Evolutionary conservation across 64 coral and sea anemone genomes (phyloP), one percentile per base, ranked within the genome.

Genomic region (Montipora foliosa): DNA sequence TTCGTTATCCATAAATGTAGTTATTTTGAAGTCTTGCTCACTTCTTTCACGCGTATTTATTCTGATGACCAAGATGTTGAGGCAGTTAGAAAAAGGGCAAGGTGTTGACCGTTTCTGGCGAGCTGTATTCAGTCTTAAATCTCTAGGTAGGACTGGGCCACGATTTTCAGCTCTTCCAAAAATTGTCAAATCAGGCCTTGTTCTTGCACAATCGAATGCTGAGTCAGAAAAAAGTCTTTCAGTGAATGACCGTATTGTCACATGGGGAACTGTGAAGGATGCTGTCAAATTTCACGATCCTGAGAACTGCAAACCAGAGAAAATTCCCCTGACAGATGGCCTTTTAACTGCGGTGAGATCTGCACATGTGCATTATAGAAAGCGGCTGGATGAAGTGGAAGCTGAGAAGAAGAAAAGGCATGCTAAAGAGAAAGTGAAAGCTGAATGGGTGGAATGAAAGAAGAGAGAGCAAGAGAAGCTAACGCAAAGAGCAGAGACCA

Each of bases 191-290:
- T 25, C 25, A 25, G 25, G 25, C 0, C 25, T 25, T 25, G 1
- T 25, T 25, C 25, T 25, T 25, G 91, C 47, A 81, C 91, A 93
- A 76, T 51, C 79, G 83, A 93, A 80, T 87, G 91, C 91, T 59
- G 83, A 93, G 78, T 87, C 91, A 19, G 83, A 93, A 93, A 25
- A 1, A 25, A 88, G 91, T 88, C 75, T 74, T 68, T 87, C 83
- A 47, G 83, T 87, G 45, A 87, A 87, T 87, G 66, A 37, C 14
- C 62, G 45, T n/a, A 87, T 71, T 66, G 83, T 87, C 67, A 87
- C 67, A 25, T 0, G 24, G 24, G 0, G 47, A 87, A 7, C 37
- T 72, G 83, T 87, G 46, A 87, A 87, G 58, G 71, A 76, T 89
- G 73, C 87, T 55, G 71, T 89, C 19, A 89, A 89, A 49, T 91